phyloP scores from a whole-genome alignment of 2,797 vertebrate species.

The Amphiprion clarkii region DNA sequence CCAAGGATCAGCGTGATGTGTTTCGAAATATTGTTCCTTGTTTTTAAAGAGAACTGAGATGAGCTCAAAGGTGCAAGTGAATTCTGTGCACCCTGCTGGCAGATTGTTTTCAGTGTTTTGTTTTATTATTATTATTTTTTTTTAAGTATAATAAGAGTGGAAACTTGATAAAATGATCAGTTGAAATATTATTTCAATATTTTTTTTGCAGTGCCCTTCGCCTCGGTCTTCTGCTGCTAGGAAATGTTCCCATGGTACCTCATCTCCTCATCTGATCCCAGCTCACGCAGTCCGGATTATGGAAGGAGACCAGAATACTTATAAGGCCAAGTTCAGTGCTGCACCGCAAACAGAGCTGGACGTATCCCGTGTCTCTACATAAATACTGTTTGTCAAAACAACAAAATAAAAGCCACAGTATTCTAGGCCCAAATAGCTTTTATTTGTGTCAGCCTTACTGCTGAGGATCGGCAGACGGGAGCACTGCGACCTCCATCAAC shows the following conservation, averaged over 20 bases:
- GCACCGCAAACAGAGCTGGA: conserved; percentile 45
- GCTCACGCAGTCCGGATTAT: conserved; percentile 74
- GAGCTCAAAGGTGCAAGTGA: conserved; percentile 27
- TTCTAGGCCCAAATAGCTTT: conserved; percentile 20
- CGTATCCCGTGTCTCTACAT: conserved; percentile 31
- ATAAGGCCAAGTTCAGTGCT: conserved; percentile 63
- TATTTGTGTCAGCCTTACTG: conserved; percentile 50
- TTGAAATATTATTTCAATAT: conserved; percentile 27
- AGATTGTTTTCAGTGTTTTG: conserved; percentile 50
- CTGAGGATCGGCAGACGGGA: conserved; percentile 47
- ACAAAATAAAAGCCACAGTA: conserved; percentile 45
- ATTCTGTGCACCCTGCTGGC: background rate
- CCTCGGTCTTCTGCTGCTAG: conserved; percentile 40
- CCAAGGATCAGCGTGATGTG: conserved; percentile 4
- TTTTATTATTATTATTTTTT: conserved; percentile 5
- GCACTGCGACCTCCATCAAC: conserved; percentile 50
- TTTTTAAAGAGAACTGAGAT: conserved; percentile 27
- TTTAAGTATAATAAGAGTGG: conserved; percentile 3
- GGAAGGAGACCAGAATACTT: conserved; percentile 73
- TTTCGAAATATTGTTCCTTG: conserved; percentile 14
- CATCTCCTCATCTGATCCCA: conserved; percentile 71
- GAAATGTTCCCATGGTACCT: conserved; percentile 69
- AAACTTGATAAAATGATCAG: conserved; percentile 46
- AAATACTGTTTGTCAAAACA: conserved; percentile 46
- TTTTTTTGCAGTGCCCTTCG: conserved; percentile 39